Evolutionary conservation across 2,113 vertebrate genomes (phyloP).

Genomic region (Erythrocercus mccallii): DNA sequence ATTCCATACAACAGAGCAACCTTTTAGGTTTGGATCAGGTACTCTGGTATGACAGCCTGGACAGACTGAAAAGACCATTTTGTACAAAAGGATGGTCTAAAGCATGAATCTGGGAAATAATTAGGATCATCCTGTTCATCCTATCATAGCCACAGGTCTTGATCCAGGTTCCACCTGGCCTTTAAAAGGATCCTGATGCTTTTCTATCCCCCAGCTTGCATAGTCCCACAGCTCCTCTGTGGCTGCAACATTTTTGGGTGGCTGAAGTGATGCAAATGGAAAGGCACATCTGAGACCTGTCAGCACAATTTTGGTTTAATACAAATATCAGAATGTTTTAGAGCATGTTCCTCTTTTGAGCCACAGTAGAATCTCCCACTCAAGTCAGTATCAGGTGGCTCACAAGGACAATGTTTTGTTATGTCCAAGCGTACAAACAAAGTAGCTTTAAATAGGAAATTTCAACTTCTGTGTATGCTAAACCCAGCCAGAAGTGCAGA

Average conservation of each 20-base stretch:
- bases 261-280: background rate
- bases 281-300: background rate
- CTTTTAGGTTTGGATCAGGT: background rate
- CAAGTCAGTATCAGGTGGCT: background rate
- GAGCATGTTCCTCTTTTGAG: background rate
- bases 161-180: background rate
- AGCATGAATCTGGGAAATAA: background rate
- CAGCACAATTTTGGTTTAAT: background rate
- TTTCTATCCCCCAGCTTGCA: background rate
- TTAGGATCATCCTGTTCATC: background rate
- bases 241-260: background rate
- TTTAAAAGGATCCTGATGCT: background rate
- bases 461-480: background rate
- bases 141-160: background rate
- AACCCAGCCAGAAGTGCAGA: background rate
- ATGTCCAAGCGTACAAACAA: rapidly evolving
- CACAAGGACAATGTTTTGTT: background rate
- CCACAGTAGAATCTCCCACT: background rate
- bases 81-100: background rate
- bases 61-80: rapidly evolving
- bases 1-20: background rate
- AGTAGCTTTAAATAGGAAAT: background rate
- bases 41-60: background rate
- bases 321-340: background rate
- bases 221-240: background rate